Evolutionary conservation across 1,140 invertebrate species (phyloP), one percentile per base, ranked within the genome.

Genomic region (Drosophila equinoxialis): DNA sequence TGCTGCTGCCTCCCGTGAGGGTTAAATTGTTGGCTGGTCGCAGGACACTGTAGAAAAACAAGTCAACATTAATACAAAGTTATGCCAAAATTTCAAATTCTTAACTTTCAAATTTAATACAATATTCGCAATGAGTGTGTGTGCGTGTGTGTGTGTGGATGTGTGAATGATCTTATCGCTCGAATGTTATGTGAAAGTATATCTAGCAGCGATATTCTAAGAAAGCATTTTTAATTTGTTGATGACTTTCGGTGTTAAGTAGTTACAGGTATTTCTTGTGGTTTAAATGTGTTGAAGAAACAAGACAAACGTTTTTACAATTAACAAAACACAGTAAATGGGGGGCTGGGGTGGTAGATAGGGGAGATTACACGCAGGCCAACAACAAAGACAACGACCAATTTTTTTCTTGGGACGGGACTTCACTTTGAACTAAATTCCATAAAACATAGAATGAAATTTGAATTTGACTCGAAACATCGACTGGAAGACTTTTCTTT

Each of bases 231-330:
- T 51, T 48, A 51, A 23, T 51, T 30, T 51, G 17, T 51, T 51
- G 8, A 30, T 30, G 30, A 30, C 5, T 51, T 74, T 57, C 68
- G 41, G 59, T 45, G 57, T 60, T 23, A 6, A 30, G 30, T 30
- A 30, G 30, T 75, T 75, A 63, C 1, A 10, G 30, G 35, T 58
- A 35, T 37, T 48, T 8, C 5, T 8, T 23, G 45, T 51, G n/a
- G 14, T 14, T 65, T 61, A 65, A 57, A 77, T 75, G 62, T 71
- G 14, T 1, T 23, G 70, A 73, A 83, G 68, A 73, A 83, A 68
- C 84, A 83, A 86, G 70, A 73, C 84, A 87, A 87, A 87, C 84
- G 77, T 89, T 89, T 87, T 55, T 89, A 87, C 83, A 86, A 48
- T 78, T 58, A 74, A 74, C 74, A 72, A 65, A 67, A 77, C 70